Evolutionary conservation across 2,113 vertebrate genomes (phyloP).

Genomic region (Butastur rufipennis): DNA sequence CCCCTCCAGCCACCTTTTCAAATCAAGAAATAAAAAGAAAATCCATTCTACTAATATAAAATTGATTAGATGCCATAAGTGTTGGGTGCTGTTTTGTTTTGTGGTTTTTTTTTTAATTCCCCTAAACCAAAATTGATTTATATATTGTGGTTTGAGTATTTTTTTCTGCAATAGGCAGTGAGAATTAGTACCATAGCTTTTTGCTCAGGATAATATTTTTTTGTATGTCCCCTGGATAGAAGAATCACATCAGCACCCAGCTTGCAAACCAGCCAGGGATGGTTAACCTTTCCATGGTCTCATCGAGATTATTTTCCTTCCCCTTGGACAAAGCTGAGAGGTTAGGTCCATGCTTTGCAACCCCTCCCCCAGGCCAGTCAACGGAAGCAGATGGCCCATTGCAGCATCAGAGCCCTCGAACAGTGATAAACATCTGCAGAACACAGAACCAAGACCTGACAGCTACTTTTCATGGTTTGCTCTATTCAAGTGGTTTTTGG

Average conservation of each 20-base stretch:
- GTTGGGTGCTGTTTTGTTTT: not conserved
- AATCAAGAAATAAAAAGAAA: constrained; percentile 41
- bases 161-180: not conserved
- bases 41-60: constrained; percentile 41
- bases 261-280: not conserved
- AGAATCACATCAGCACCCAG: not conserved
- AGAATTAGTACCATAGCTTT: not conserved
- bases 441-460: not conserved
- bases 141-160: not conserved
- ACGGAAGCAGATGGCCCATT: not conserved
- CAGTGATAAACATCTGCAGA: not conserved
- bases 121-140: constrained; percentile 13
- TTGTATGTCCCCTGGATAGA: not conserved
- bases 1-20: constrained; percentile 4
- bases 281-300: not conserved
- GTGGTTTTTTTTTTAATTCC: not conserved
- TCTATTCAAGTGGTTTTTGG: not conserved
- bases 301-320: not conserved
- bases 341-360: not conserved
- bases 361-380: not conserved
- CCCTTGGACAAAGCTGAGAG: not conserved
- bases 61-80: constrained; percentile 51
- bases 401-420: not conserved
- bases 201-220: not conserved
- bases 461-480: not conserved